A percentile compares a stretch with the other conserved stretches of the same genome.
Evolutionary conservation across 1,140 invertebrate species (phyloP).

Genomic region (Dryas iulia): DNA sequence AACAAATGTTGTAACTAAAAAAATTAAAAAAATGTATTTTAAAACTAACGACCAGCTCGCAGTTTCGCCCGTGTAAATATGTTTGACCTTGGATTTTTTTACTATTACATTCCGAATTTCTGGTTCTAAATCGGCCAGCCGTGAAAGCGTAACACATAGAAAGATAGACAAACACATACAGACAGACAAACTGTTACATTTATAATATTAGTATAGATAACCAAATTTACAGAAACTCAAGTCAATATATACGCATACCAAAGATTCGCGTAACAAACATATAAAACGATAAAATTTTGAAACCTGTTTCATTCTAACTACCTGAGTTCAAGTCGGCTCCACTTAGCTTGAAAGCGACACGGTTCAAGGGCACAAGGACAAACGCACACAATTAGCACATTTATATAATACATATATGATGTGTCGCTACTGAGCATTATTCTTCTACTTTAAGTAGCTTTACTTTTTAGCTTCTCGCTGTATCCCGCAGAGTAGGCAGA

Average conservation of each 20-base stretch:
- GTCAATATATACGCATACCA: neutral
- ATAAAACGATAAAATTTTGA: neutral
- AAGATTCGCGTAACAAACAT: neutral
- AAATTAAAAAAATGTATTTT: neutral
- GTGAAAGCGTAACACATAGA: no score
- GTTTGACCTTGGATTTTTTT: no score
- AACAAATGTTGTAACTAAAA: neutral
- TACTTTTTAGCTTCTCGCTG: no score
- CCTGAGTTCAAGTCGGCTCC: conserved; percentile 5
- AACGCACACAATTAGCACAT: conserved; percentile 2
- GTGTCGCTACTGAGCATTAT: no score
- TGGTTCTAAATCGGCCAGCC: no score
- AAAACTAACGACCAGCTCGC: no score
- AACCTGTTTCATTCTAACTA: conserved; percentile 14
- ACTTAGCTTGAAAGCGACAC: conserved; percentile 13
- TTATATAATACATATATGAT: neutral
- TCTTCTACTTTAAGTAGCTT: no score
- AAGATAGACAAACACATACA: neutral
- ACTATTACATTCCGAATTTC: no score
- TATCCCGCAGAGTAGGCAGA: no score
- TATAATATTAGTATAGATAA: neutral
- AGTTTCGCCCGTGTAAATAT: no score
- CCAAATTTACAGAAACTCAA: neutral
- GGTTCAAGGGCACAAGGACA: conserved; percentile 21
- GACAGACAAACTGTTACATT: no score